A percentile compares a stretch with the other conserved stretches of the same genome.
Evolutionary conservation across 2,888 invertebrate species (phyloP).

Genomic region (Chrysolina americana): DNA sequence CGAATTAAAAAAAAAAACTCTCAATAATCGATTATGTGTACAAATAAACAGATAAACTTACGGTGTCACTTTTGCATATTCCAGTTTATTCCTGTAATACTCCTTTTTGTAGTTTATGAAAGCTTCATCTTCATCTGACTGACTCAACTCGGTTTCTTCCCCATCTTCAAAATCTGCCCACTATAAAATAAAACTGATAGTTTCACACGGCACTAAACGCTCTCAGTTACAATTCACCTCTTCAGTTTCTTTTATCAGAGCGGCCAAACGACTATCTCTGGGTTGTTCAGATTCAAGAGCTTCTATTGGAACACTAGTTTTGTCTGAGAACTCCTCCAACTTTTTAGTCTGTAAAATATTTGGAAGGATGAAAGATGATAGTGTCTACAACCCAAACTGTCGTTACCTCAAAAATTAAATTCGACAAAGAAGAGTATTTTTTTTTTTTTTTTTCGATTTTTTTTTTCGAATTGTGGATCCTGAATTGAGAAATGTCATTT

Average conservation of each 20-base stretch:
- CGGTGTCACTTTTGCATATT: slow-evolving; percentile 84
- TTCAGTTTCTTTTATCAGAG: slow-evolving; percentile 76
- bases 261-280: slow-evolving; percentile 72
- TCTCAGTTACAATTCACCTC: slow-evolving; percentile 58
- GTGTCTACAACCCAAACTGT: background rate
- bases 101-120: slow-evolving; percentile 86
- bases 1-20: no score
- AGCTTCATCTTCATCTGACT: slow-evolving; percentile 72
- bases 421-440: no score
- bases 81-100: slow-evolving; percentile 93
- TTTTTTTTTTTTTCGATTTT: no score
- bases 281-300: slow-evolving; percentile 63
- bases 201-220: background rate
- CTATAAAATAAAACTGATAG: slow-evolving; percentile 28
- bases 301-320: slow-evolving; percentile 69
- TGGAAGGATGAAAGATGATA: no score
- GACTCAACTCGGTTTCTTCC: slow-evolving; percentile 66
- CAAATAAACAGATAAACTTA: slow-evolving; percentile 68
- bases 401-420: no score
- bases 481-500: no score
- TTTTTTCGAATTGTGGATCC: no score
- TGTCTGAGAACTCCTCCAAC: slow-evolving; percentile 60
- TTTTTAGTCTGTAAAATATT: slow-evolving; percentile 25
- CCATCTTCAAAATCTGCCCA: slow-evolving; percentile 51
- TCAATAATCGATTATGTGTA: background rate